Conservation (phyloP, 2,797 vertebrate genomes). For the Anolis apletophallus region DNA sequence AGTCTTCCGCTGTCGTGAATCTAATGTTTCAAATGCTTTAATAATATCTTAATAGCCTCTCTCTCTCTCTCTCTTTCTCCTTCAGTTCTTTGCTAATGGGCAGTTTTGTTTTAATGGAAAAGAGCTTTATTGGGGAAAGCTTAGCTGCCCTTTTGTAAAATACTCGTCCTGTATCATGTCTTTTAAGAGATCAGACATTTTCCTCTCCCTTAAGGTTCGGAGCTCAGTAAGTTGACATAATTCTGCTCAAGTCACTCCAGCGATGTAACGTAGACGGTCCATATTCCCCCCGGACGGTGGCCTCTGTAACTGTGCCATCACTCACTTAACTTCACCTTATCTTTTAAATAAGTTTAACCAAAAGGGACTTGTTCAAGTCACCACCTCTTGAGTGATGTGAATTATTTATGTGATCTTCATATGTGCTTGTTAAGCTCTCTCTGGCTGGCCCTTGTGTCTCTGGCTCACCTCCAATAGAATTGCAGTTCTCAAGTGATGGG, state of each 20-base stretch:
- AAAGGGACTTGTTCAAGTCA: constrained; percentile 88
- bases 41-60: constrained; percentile 16
- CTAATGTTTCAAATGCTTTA: constrained; percentile 32
- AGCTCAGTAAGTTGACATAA: constrained; percentile 82
- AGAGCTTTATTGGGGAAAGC: constrained; percentile 67
- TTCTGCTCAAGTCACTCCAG: constrained; percentile 83
- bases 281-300: constrained; percentile 86
- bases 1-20: constrained; percentile 15
- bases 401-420: constrained; percentile 94
- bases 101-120: constrained; percentile 60
- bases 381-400: constrained; percentile 86
- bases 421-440: constrained; percentile 84
- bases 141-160: constrained; percentile 73
- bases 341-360: constrained; percentile 91
- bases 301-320: constrained; percentile 83
- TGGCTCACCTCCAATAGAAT: constrained; percentile 73
- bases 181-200: constrained; percentile 81
- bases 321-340: constrained; percentile 86
- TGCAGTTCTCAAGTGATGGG: constrained; percentile 55
- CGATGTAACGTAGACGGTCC: constrained; percentile 83
- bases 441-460: constrained; percentile 78
- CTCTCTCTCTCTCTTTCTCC: not conserved
- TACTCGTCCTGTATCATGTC: constrained; percentile 77
- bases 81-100: constrained; percentile 55
- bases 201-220: constrained; percentile 79